Evolutionary conservation across 2,113 vertebrate species (phyloP), one percentile per base, ranked within the genome.

Genomic region (Alaudala cheleensis): DNA sequence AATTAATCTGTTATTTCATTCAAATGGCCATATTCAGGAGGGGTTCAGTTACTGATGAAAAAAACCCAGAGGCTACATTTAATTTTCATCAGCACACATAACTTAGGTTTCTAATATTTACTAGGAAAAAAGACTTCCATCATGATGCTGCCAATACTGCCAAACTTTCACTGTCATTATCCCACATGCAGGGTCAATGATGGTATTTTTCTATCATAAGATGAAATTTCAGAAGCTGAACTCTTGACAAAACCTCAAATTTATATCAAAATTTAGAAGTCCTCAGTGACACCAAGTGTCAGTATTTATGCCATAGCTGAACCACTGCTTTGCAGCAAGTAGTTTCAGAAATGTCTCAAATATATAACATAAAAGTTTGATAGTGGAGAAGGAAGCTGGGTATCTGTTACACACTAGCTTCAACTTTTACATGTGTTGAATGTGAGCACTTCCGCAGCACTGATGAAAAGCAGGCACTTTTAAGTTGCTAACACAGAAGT

Each of bases 21-120:
- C 14, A 82, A 82, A 86, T 28, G 22, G 10, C 37, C 58, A 22
- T 54, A 84, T 40, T 81, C 47, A 92, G 26, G 33, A 82, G 22
- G 4, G 4, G 5, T 74, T 86, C 31, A 21, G 33, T 31, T 66
- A 78, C 34, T 33, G 40, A 74, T 10, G 4, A 60, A 26, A 70
- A 74, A 66, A 61, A 5, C 0, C 0, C 18, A 51, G 8, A 40
- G 26, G 47, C 7, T 54, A 47, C 15, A 49, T 33, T 62, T 83
- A 4, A 47, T 73, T 58, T 64, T 70, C 29, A 64, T 57, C n/a
- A 83, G 47, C 28, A 83, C 51, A 83, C 4, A 4, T 11, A 76
- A 58, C 10, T 51, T 5, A 44, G 18, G 81, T 66, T 81, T 44
- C 24, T 64, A 64, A 28, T 3, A 54, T 9, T 24, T 42, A 37